Base-by-base conservation (phyloP, 1,140 invertebrate genomes). In the Drosophila nikananu region DNA sequence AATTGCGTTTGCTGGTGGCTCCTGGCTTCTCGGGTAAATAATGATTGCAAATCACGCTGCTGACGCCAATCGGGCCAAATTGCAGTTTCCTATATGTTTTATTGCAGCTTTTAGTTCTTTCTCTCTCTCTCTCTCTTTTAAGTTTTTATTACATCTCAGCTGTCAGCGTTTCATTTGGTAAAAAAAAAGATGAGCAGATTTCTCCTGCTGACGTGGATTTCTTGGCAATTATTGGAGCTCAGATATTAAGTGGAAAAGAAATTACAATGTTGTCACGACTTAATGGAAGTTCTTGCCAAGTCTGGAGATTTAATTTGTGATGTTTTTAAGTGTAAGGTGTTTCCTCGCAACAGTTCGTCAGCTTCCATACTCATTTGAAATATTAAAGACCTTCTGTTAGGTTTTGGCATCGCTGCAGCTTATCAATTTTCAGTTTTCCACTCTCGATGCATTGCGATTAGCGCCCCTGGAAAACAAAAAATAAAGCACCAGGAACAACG, bases 21-120 rank as follows among this genome's bases (percentile, higher is more conserved):
- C 49, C 49, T 51, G 49, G 49, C 37, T 58, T 15, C 58, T 57
- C 48, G 68, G 51, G 46, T 74, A 83, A 80, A 80, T 83, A 87
- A 83, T 83, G 83, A 87, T 83, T 80, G 61, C 68, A 83, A 87
- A 89, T 89, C 66, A 79, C 70, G 46, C 49, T 67, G 61, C 46
- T 55, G 80, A 70, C 72, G 60, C 57, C 61, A 77, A 63, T 80
- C 63, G 62, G 35, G 58, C 42, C 72, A 68, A 77, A 83, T 83
- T 80, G 67, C 64, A 65, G 51, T 77, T 66, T 44, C 60, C 67
- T 71, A 68, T 66, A 73, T 75, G 68, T 83, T 86, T 86, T 70
- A 78, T 74, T 8, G 41, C 25, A 37, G 55, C 30, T 73, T 61
- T 52, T 46, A 68, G 51, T 19, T 25, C 19, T 27, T 19, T 25